Evolutionary conservation across 2,888 invertebrate genomes (phyloP).

Genomic region (Azorinus chamasolen): DNA sequence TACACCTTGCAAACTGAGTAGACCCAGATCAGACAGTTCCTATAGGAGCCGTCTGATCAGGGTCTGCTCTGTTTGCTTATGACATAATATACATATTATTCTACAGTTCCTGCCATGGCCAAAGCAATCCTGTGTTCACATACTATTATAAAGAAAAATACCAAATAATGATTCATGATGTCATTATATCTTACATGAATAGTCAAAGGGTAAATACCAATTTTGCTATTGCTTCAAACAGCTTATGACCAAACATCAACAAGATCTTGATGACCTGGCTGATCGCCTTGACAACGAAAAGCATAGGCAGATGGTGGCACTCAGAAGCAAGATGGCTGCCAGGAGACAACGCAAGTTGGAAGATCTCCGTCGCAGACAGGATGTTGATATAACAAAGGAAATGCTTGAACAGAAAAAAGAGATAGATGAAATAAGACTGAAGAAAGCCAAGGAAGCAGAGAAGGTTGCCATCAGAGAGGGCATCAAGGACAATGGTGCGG

Average conservation of each 20-base stretch:
- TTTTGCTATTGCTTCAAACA: constrained; percentile 39
- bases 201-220: too few relatives aligned
- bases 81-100: too few relatives aligned
- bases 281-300: constrained; percentile 79
- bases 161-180: too few relatives aligned
- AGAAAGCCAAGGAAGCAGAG: constrained; percentile 81
- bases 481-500: constrained; percentile 83
- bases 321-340: constrained; percentile 79
- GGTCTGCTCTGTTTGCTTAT: too few relatives aligned
- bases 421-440: constrained; percentile 79
- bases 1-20: too few relatives aligned
- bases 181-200: too few relatives aligned
- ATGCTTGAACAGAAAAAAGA: constrained; percentile 84
- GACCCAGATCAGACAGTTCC: too few relatives aligned
- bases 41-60: too few relatives aligned
- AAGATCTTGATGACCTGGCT: constrained; percentile 78
- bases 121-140: too few relatives aligned
- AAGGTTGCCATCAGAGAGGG: constrained; percentile 82
- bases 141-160: too few relatives aligned
- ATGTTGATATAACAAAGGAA: constrained; percentile 81
- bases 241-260: constrained; percentile 83
- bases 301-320: constrained; percentile 74
- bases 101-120: too few relatives aligned
- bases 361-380: constrained; percentile 81
- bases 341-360: constrained; percentile 77